Evolutionary conservation across 2,113 vertebrate genomes (phyloP), one percentile per base, ranked within the genome.

Genomic region (Muscicapa adusta): DNA sequence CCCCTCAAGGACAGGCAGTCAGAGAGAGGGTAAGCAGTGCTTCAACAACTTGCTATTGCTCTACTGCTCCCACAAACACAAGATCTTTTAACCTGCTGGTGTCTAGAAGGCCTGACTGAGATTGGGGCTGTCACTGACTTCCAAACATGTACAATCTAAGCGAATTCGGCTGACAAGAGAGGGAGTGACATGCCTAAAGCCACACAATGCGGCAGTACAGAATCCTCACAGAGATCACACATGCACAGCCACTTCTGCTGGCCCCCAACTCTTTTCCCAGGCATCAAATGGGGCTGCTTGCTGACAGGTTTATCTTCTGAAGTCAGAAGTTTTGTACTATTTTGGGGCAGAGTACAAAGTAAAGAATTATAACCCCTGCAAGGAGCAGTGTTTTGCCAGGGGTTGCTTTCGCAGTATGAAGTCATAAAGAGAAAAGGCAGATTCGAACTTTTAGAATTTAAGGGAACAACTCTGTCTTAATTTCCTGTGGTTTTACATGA

Each of bases 401-500:
- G 7, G 5, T 48, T 84, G 71, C 29, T 36, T 78, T 79, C 25
- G 15, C 56, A 57, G 19, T 7, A 16, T 3, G 5, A 84, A 88
- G 29, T 51, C 50, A 47, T 76, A 28, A 42, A 63, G 78, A 72
- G n/a, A 56, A 88, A 91, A 78, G 48, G 36, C 61, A 89, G 22
- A 40, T 33, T 57, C 1, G 0, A 79, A 73, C 17, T 76, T 88
- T 71, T 25, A 58, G 42, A 72, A 50, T n/a, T 89, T 89, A 94
- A 84, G 40, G 88, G 75, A 95, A 94, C 63, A 92, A 79, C 24
- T 75, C 26, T 78, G 62, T 81, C 74, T 82, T 85, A 76, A 91
- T 95, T 96, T 95, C 75, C 82, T 83, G 71, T 89, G 89, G 78
- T 91, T 95, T 95, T 63, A 80, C 74, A 91, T 23, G 74, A 95